Evolutionary conservation across 2,888 invertebrate genomes (phyloP), one percentile per base, ranked within the genome.

Genomic region (Mythimna vitellina): DNA sequence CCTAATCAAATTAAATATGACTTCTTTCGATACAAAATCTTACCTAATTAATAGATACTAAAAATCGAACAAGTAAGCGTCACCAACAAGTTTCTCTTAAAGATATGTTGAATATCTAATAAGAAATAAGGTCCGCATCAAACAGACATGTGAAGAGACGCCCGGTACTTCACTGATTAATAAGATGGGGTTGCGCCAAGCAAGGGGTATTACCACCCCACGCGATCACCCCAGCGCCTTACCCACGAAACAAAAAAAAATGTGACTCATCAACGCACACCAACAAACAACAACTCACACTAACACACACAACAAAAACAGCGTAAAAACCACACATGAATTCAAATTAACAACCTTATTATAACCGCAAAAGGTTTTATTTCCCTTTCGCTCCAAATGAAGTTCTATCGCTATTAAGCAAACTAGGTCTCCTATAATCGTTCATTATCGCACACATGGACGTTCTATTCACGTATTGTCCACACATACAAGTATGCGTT

Each of bases 201-300:
- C 93, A 95, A 95, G 95, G 96, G 95, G 94, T 93, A 91, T 91
- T 88, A 56, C 93, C 95, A 94, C 94, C 93, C 93, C 93, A 93
- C 95, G 92, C 92, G 87, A 86, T 90, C 93, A 91, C 95, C 95
- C 95, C 90, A 92, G 92, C 95, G 94, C 95, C 95, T 94, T 95
- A 95, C 96, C 96, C 96, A 95, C 96, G 93, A 96, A 96, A 96
- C 96, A 96, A 96, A 96, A 96, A 93, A 96, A 96, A 96, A 96
- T 96, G 96, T 96, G 96, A 96, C 96, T 96, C 96, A 96, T 96
- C 96, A 96, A 96, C 95, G 87, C 95, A 95, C 95, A 95, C 95
- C 83, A 92, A 92, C 92, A 91, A 92, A 92, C 89, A 92, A 91
- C 91, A 89, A 91, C 91, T 88, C 90, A 91, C 92, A 92, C 89